A percentile compares a stretch with the other conserved stretches of the same genome.
Evolutionary conservation across 2,888 invertebrate species (phyloP).

Genomic region (Epistrophella euchroma): DNA sequence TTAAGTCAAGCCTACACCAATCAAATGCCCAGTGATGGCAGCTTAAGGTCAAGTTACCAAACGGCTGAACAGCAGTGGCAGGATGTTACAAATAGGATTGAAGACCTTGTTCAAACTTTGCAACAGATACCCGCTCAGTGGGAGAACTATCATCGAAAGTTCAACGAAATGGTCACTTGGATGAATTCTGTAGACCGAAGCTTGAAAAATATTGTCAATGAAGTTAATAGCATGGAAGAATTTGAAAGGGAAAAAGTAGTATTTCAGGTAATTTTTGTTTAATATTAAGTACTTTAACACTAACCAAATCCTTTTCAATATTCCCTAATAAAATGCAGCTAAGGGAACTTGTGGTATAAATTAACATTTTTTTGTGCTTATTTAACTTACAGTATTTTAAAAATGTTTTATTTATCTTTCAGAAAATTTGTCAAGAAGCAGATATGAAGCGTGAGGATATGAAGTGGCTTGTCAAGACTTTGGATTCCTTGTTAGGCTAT

Average conservation of each 20-base stretch:
- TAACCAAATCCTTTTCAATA: conserved; percentile 5
- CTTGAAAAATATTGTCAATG: conserved; percentile 92
- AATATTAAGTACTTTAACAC: neutral
- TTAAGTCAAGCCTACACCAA: conserved; percentile 89
- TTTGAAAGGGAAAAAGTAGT: conserved; percentile 95
- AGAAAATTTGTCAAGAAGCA: conserved; percentile 96
- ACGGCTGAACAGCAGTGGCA: conserved; percentile 91
- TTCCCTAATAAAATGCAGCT: conserved; percentile 81
- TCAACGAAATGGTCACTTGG: conserved; percentile 93
- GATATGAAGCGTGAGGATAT: conserved; percentile 96
- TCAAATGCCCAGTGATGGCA: conserved; percentile 88
- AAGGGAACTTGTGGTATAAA: conserved; percentile 84
- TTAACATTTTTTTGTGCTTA: conserved; percentile 14
- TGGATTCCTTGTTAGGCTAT: conserved; percentile 93
- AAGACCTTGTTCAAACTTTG: conserved; percentile 88
- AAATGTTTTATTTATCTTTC: conserved; percentile 77
- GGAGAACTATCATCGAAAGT: conserved; percentile 93
- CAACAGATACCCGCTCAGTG: conserved; percentile 96
- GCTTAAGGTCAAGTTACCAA: conserved; percentile 87
- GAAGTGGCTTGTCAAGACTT: conserved; percentile 96
- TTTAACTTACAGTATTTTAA: neutral
- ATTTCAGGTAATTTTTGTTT: conserved; percentile 89
- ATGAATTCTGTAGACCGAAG: conserved; percentile 95
- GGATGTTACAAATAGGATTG: conserved; percentile 88
- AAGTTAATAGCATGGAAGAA: conserved; percentile 93